These are phyloP conservation scores for Octonoba sinensis DNA, from an alignment of 2,888 invertebrate genomes.

Conservation along the genomic window DNA sequence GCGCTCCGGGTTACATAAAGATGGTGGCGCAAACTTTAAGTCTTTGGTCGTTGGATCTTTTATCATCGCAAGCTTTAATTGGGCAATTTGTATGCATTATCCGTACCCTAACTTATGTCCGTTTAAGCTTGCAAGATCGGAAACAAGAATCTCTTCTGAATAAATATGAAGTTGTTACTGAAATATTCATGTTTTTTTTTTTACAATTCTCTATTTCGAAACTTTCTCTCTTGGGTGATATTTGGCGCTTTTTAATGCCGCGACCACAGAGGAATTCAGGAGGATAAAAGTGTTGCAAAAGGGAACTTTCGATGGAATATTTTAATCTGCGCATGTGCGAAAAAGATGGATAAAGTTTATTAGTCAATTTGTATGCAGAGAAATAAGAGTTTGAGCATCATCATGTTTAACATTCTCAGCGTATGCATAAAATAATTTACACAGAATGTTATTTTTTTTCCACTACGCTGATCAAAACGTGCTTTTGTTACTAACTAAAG, in stretches of 20 bases:
- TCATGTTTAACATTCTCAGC: no score
- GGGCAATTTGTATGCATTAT: constrained; percentile 40
- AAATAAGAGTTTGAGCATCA: no score
- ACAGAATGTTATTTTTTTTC: no score
- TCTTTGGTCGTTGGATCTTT: no score
- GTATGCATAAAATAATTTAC: no score
- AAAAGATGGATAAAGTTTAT: background rate
- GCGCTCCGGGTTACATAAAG: no score
- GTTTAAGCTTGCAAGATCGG: background rate
- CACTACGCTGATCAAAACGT: no score
- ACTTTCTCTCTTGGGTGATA: constrained; percentile 5
- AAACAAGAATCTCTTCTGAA: constrained; percentile 15
- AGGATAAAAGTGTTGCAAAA: background rate
- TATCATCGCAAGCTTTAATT: constrained; percentile 26
- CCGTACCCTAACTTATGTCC: background rate
- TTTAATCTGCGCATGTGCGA: no score
- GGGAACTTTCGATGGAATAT: background rate
- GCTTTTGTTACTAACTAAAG: no score
- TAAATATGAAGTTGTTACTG: constrained; percentile 17
- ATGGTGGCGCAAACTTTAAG: no score
- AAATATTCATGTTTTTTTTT: constrained; percentile 4
- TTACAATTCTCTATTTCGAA: background rate
- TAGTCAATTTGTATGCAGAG: no score
- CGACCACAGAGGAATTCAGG: background rate
- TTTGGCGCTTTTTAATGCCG: constrained; percentile 8